Percentiles rank a stretch among this genome's conserved stretches.
phyloP scores from a whole-genome alignment of 2,113 vertebrate genomes.

The Accipiter virgatus region DNA sequence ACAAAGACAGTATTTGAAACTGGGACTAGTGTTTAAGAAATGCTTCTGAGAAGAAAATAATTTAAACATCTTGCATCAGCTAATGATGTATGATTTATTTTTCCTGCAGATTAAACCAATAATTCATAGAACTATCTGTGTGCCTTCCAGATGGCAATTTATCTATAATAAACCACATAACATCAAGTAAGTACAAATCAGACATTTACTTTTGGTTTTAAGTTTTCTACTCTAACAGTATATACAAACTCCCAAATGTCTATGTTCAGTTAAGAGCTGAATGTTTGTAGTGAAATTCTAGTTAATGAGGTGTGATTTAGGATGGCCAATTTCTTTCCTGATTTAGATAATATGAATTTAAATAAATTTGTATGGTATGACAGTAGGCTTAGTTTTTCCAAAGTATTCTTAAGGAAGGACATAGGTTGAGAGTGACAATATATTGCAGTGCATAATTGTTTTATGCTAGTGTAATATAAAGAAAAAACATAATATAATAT shows the following conservation, averaged over 20 bases:
- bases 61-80: constrained; percentile 14
- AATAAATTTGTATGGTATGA: background rate
- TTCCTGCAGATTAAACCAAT: constrained; percentile 78
- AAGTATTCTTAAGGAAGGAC: background rate
- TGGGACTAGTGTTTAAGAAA: background rate
- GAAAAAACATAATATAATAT: background rate
- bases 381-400: background rate
- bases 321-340: background rate
- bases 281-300: background rate
- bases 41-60: constrained; percentile 2
- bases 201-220: background rate
- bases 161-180: constrained; percentile 63
- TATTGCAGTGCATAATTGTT: background rate
- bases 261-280: background rate
- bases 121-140: constrained; percentile 74
- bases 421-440: background rate
- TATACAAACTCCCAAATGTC: background rate
- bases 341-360: background rate
- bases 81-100: background rate
- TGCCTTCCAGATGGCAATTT: constrained; percentile 78
- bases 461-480: background rate
- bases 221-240: background rate
- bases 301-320: background rate
- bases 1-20: constrained; percentile 7
- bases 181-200: constrained; percentile 72